These are phyloP conservation scores for Enoplosus armatus DNA, from an alignment of 2,797 vertebrate species.

Conservation along the genomic window DNA sequence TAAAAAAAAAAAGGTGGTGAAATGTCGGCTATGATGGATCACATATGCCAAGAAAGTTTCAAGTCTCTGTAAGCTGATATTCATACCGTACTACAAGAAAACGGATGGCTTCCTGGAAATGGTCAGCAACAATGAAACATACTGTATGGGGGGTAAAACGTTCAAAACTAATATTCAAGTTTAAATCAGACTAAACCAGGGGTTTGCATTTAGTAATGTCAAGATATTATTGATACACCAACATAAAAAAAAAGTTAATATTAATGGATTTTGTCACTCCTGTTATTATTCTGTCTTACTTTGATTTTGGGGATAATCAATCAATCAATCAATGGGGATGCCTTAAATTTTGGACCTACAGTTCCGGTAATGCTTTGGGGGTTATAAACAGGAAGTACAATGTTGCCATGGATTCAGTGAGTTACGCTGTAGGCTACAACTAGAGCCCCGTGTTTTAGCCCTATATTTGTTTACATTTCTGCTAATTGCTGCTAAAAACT, in stretches of 20 bases:
- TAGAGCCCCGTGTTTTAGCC: neutral
- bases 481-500: neutral
- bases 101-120: neutral
- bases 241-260: neutral
- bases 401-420: too few species aligned
- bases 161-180: neutral
- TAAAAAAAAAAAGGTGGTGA: neutral
- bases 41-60: neutral
- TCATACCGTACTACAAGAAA: neutral
- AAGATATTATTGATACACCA: too few species aligned
- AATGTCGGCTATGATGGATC: neutral
- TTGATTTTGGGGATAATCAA: neutral
- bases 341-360: neutral
- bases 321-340: too few species aligned
- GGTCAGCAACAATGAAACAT: neutral
- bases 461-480: neutral
- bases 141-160: neutral
- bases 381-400: neutral
- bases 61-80: neutral
- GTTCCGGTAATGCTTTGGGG: neutral
- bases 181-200: neutral
- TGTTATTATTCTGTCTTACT: too few species aligned
- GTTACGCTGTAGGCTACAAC: neutral
- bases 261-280: neutral
- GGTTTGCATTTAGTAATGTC: too few species aligned